Evolutionary conservation across 2,113 vertebrate genomes (phyloP).

Genomic region (Cyphomyrus plagiostoma): DNA sequence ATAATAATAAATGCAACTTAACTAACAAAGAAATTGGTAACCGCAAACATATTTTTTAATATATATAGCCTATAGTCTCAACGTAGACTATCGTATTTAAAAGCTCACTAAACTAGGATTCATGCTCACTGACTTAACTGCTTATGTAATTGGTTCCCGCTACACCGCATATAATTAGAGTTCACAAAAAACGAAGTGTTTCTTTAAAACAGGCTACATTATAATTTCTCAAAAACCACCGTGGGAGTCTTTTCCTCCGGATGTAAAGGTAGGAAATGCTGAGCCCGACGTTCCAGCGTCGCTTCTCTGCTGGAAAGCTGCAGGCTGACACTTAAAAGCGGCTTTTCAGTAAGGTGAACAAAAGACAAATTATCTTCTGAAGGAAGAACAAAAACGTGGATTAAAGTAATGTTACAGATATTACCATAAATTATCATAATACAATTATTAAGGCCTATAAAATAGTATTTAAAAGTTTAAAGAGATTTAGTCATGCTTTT

Average conservation of each 20-base stretch:
- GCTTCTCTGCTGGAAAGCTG: not conserved
- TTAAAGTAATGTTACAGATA: not conserved
- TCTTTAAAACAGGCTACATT: not conserved
- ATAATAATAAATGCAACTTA: not conserved
- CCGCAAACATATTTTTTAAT: not conserved
- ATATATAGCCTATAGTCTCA: not conserved
- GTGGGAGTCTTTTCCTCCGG: not conserved
- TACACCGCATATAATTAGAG: not conserved
- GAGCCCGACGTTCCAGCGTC: not conserved
- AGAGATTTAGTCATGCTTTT: not conserved
- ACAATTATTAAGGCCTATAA: not conserved
- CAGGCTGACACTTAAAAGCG: not conserved
- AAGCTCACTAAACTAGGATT: not conserved
- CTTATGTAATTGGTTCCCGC: not conserved
- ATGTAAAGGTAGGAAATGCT: not conserved
- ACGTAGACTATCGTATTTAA: not conserved
- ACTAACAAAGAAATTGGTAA: not conserved
- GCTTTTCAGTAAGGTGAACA: not conserved
- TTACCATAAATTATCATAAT: not conserved
- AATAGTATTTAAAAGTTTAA: not conserved
- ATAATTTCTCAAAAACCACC: not conserved
- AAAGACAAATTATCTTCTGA: not conserved
- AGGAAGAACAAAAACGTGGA: not conserved
- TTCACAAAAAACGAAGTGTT: not conserved
- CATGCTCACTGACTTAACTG: not conserved